Conservation (phyloP, 2,113 vertebrate species). For the Carassius gibelio region DNA sequence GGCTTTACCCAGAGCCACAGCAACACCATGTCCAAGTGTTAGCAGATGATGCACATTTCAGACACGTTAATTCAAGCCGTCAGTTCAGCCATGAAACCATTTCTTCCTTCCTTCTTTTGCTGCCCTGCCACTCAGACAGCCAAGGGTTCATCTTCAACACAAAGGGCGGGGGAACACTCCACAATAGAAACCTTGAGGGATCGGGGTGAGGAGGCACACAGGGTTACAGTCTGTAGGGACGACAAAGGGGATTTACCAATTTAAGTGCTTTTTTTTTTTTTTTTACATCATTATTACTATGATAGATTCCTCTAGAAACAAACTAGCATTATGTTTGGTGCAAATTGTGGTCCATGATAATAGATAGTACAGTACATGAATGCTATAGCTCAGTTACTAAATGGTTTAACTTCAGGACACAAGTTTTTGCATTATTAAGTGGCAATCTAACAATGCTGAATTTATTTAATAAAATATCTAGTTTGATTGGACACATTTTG, state of each 20-base stretch:
- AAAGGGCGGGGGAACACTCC: constrained; percentile 27
- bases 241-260: neutral
- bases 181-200: neutral
- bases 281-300: neutral
- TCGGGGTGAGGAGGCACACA: neutral
- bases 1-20: constrained; percentile 71
- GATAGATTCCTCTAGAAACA: neutral
- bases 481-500: too few species aligned
- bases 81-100: constrained; percentile 78
- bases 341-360: neutral
- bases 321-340: neutral
- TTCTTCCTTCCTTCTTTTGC: constrained; percentile 69
- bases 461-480: too few species aligned
- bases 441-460: too few species aligned
- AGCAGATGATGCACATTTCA: constrained; percentile 79
- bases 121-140: constrained; percentile 40
- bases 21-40: constrained; percentile 79
- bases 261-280: neutral
- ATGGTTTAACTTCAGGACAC: too few species aligned
- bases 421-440: too few species aligned
- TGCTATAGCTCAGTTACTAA: too few species aligned
- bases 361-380: neutral
- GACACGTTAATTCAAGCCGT: constrained; percentile 75
- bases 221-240: neutral
- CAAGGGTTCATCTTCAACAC: constrained; percentile 36